Evolutionary conservation across 2,797 vertebrate species (phyloP).

Genomic region (Siniperca obscura): DNA sequence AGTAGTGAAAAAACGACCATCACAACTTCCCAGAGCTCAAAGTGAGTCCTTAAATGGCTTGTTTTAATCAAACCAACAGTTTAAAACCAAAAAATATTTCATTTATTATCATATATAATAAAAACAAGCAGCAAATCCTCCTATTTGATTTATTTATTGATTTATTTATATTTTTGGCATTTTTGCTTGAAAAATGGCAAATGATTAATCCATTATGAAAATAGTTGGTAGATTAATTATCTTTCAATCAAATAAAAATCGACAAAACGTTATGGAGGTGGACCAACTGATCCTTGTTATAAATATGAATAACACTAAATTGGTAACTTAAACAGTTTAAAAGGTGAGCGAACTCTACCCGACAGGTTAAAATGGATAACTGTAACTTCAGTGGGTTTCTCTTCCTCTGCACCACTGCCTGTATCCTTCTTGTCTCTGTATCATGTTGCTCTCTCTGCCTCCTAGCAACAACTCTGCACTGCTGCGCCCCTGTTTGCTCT

Average conservation of each 20-base stretch:
- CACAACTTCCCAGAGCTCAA: neutral
- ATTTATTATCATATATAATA: neutral
- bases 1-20: neutral
- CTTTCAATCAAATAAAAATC: too few species aligned
- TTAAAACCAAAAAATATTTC: neutral
- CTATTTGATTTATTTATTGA: too few species aligned
- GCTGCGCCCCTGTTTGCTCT: slow-evolving; percentile 39
- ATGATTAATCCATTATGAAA: neutral
- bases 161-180: neutral
- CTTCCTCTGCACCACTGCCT: slow-evolving; percentile 14
- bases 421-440: slow-evolving; percentile 51
- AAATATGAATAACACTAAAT: neutral
- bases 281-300: neutral
- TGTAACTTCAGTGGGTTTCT: neutral
- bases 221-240: neutral
- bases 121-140: neutral
- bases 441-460: slow-evolving; percentile 59
- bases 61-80: neutral
- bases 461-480: slow-evolving; percentile 74
- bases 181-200: neutral
- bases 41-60: neutral
- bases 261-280: too few species aligned
- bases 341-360: neutral
- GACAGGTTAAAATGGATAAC: neutral
- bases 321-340: neutral